These are phyloP conservation scores for Muntiacus reevesi DNA, from an alignment of 2,113 vertebrate species.

Conservation along the genomic window DNA sequence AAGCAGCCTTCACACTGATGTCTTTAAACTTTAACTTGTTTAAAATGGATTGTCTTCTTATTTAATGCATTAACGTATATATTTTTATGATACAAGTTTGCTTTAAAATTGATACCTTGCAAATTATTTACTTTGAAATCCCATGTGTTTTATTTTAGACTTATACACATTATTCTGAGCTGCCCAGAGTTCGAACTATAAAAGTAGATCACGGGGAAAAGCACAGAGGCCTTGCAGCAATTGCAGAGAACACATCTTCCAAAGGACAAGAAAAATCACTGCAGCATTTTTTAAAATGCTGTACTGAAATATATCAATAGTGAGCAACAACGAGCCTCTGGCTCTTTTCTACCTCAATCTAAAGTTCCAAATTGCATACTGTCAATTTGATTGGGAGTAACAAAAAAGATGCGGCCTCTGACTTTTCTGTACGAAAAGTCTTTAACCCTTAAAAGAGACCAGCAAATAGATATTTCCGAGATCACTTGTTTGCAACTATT, in stretches of 20 bases:
- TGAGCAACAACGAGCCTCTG: not conserved
- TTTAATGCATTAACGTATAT: not conserved
- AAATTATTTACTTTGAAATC: not conserved
- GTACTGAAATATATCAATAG: not conserved
- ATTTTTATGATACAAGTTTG: not conserved
- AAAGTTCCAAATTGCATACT: not conserved
- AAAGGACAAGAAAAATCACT: not conserved
- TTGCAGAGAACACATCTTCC: not conserved
- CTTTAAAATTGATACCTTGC: not conserved
- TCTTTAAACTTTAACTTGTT: constrained; percentile 28
- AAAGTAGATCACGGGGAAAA: not conserved
- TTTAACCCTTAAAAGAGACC: not conserved
- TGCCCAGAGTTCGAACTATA: not conserved
- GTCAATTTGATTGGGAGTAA: not conserved
- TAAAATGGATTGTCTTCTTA: not conserved
- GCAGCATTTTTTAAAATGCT: not conserved
- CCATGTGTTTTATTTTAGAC: not conserved
- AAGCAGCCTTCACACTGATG: not conserved
- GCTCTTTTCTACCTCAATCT: not conserved
- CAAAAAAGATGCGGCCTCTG: not conserved
- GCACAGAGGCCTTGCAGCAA: not conserved
- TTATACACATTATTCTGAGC: not conserved
- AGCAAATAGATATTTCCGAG: not conserved
- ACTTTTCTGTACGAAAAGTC: not conserved
- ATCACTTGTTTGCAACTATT: not conserved